These are phyloP conservation scores for Drosophila peninsularis DNA, from an alignment of 2,888 invertebrate species.

Conservation along the genomic window DNA sequence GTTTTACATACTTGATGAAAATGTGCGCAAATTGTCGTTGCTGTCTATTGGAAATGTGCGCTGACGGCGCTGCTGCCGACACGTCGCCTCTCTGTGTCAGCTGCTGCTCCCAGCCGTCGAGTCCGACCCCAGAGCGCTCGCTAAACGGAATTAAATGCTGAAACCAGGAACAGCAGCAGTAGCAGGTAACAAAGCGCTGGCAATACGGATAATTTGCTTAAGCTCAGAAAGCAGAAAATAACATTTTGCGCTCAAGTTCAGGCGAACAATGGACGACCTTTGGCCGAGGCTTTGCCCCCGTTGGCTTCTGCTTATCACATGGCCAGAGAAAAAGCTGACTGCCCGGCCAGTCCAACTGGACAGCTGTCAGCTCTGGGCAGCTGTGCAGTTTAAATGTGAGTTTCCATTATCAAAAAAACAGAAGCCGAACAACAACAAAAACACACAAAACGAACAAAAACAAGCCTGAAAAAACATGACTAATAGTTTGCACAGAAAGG, in stretches of 20 bases:
- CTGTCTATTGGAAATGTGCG: slow-evolving; percentile 50
- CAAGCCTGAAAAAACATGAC: slow-evolving; percentile 61
- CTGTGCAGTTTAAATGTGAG: slow-evolving; percentile 61
- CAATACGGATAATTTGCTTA: slow-evolving; percentile 73
- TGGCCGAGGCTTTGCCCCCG: slow-evolving; percentile 24
- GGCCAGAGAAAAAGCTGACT: slow-evolving; percentile 43
- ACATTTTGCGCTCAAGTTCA: slow-evolving; percentile 74
- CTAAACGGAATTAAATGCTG: slow-evolving; percentile 25
- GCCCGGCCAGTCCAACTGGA: slow-evolving; percentile 28
- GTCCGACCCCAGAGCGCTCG: slow-evolving; percentile 19
- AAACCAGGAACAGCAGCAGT: slow-evolving; percentile 8
- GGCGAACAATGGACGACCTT: slow-evolving; percentile 65
- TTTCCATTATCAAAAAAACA: slow-evolving; percentile 37
- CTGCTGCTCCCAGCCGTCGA: slow-evolving; percentile 1
- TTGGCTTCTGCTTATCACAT: slow-evolving; percentile 55
- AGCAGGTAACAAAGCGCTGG: slow-evolving; percentile 40
- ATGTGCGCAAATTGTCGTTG: slow-evolving; percentile 58
- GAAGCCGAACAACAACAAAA: slow-evolving; percentile 1
- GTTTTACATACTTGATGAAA: slow-evolving; percentile 61
- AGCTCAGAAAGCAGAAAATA: slow-evolving; percentile 75
- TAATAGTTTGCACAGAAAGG: slow-evolving; percentile 65
- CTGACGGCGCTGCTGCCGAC: background rate
- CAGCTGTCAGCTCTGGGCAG: slow-evolving; percentile 55
- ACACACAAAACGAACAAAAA: slow-evolving; percentile 22
- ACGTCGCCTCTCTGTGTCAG: background rate